Base-by-base conservation (phyloP, 2,797 vertebrate species). In the Tinamus major region DNA sequence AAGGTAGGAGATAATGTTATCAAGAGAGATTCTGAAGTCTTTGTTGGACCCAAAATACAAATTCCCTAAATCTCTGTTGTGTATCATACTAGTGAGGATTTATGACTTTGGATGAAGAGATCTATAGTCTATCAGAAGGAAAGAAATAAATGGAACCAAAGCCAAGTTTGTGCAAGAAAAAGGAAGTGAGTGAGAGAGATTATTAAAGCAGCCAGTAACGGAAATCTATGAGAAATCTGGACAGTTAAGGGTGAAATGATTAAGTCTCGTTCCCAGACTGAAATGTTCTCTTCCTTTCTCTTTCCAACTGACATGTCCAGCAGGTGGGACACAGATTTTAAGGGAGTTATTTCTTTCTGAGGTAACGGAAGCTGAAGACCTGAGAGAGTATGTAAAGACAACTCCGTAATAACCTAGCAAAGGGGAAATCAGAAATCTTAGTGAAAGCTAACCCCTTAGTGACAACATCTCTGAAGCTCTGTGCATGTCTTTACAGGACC, bases 1-100 rank as follows among this genome's bases (percentile, higher is more conserved):
- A 95, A 85, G 18, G 29, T 79, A 84, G 42, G 79, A 90, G 62
- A 85, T 86, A 94, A 95, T 79, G 18, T 83, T 95, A 93, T 77
- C 49, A 90, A 85, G 51, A 88, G 80, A 93, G 33, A 87, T 91
- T 87, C 56, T 63, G 20, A 89, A 39, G 6, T 69, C 72, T 96
- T 94, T 83, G 24, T 84, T 68, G n/a, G 27, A 48, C 42, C 29
- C 17, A 83, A 89, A 95, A 94, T 56, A 29, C 72, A 90, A 93
- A 89, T 70, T 83, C n/a, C 23, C 4, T 76, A 85, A 92, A 95
- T 95, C 78, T 94, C 77, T 69, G 51, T 63, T 85, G 78, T 88
- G 46, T 81, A 85, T 79, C 59, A 29, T 15, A 62, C 48, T 64
- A 79, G 42, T 79, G 27, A 56, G 48, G 69, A 95, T 95, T 97